These are phyloP conservation scores for Paedocypris sp. DNA, from an alignment of 2,113 vertebrate species.

Conservation along the genomic window DNA sequence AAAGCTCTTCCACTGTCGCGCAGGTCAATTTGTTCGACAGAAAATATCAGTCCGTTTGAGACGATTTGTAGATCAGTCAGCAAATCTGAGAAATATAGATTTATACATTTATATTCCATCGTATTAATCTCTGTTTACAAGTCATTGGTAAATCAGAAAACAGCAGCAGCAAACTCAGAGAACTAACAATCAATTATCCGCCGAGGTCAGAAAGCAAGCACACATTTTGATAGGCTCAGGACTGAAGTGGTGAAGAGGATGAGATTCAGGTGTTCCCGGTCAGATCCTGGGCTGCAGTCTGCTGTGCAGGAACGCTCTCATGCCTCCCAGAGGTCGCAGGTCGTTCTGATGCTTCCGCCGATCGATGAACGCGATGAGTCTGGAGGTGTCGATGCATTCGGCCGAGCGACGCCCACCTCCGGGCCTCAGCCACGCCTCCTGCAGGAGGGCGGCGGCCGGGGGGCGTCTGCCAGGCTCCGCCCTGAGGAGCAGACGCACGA, in stretches of 20 bases:
- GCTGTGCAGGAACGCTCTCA: constrained; percentile 85
- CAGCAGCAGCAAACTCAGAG: constrained; percentile 76
- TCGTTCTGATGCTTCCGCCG: constrained; percentile 97
- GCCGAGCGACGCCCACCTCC: constrained; percentile 48
- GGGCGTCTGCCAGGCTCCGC: constrained; percentile 76
- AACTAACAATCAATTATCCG: constrained; percentile 45
- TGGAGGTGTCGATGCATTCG: constrained; percentile 80
- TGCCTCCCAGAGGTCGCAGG: constrained; percentile 79
- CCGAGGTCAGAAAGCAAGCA: constrained; percentile 44
- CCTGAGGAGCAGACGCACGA: constrained; percentile 80
- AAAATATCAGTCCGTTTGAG: constrained; percentile 39
- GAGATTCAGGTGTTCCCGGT: constrained; percentile 56
- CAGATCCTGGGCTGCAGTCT: constrained; percentile 78
- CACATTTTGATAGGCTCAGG: constrained; percentile 35
- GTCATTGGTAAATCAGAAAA: constrained; percentile 61
- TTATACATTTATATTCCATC: constrained; percentile 48
- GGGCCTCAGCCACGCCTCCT: constrained; percentile 86
- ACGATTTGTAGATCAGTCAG: constrained; percentile 55
- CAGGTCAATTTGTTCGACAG: constrained; percentile 57
- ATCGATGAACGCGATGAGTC: constrained; percentile 93
- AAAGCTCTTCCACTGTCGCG: constrained; percentile 31
- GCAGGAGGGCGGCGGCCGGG: constrained; percentile 75
- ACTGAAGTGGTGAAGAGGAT: constrained; percentile 73
- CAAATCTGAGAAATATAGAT: constrained; percentile 37
- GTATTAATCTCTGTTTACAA: constrained; percentile 42